phyloP scores from a whole-genome alignment of 2,797 vertebrate genomes.

The Australoheros facetus region DNA sequence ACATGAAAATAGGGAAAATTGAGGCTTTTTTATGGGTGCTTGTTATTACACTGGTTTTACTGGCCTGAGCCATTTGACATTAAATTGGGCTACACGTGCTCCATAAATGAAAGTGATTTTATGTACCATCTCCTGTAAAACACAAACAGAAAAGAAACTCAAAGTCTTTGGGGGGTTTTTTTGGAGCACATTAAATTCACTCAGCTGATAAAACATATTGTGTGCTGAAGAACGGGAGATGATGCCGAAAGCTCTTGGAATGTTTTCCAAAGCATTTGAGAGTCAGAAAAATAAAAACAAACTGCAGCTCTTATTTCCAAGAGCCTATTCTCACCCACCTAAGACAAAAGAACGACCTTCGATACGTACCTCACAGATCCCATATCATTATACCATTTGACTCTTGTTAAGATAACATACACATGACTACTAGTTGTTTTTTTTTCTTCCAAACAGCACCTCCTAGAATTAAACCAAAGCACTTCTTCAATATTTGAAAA shows the following conservation, averaged over 20 bases:
- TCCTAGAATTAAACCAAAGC: neutral
- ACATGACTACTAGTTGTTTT: neutral
- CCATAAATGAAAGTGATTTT: neutral
- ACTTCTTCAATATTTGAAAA: neutral
- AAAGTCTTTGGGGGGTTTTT: neutral
- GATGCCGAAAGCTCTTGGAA: no score
- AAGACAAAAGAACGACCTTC: no score
- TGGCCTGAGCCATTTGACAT: neutral
- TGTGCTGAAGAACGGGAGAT: no score
- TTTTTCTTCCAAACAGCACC: no score
- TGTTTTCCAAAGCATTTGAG: no score
- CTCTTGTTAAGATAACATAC: neutral
- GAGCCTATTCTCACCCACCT: no score
- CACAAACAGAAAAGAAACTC: neutral
- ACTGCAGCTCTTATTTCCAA: neutral
- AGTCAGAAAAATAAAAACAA: no score
- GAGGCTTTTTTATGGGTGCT: neutral
- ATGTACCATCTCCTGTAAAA: neutral
- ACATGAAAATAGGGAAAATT: rapidly evolving
- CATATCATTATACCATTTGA: neutral
- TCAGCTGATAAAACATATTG: neutral
- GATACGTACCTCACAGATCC: neutral
- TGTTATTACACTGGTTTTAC: neutral
- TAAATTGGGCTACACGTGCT: neutral
- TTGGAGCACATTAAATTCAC: neutral